Base-by-base conservation (phyloP, 2,888 invertebrate species). In the Diploptera punctata region DNA sequence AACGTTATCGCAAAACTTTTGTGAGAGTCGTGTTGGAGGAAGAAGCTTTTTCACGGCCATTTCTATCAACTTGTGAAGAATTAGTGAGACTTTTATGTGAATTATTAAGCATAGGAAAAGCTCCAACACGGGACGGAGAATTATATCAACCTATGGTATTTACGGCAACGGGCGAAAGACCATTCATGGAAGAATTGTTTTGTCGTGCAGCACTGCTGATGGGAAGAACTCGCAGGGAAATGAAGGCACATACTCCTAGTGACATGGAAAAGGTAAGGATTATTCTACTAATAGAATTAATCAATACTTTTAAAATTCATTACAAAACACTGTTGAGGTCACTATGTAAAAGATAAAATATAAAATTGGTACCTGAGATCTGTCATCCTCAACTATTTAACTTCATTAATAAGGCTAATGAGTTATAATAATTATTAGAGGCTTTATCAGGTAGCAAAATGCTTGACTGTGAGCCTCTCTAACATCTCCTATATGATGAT, bases 201-300 rank as follows among this genome's bases (percentile, higher is more conserved):
- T 73, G 74, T 60, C 67, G 72, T n/a, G 67, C 67, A 29, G 44
- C 69, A 43, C 26, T 70, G 24, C 67, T 68, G 2, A 29, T 74
- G 47, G 71, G 70, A 4, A 67, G 65, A 44, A 75, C 75, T 3
- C 70, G 75, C 13, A 61, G 70, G 57, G 74, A 75, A 24, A 75
- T 75, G 75, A 70, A 54, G 54, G 75, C 74, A 9, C 47, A 68
- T 16, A 68, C 73, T 4, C 4, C 24, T 18, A 67, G 54, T 38
- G 75, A 75, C 24, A 65, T 72, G 62, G 70, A 72, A 57, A 75
- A 75, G 75, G 75, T 74, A 38, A 57, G 33, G n/a, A n/a, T n/a
- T n/a, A n/a, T n/a, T n/a, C n/a, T n/a, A n/a, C n/a, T n/a, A n/a
- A n/a, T n/a, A n/a, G n/a, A n/a, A n/a, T n/a, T n/a, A n/a, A n/a